These are phyloP conservation scores for Drosophila subobscura DNA, from an alignment of 1,140 invertebrate species.

Conservation along the genomic window DNA sequence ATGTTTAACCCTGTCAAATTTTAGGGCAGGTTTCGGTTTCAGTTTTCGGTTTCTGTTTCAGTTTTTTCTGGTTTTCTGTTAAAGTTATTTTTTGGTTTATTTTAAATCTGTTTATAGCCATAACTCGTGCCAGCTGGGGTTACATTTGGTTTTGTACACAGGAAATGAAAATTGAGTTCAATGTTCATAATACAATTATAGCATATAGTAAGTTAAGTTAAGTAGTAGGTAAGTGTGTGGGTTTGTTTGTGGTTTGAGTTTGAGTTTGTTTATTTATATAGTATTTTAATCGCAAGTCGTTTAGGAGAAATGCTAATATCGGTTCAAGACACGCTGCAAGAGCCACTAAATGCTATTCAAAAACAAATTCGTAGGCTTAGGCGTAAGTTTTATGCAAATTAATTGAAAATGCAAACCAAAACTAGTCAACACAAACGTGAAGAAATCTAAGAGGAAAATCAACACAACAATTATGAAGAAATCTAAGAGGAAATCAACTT, in stretches of 20 bases:
- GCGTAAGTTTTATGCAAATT: conserved; percentile 67
- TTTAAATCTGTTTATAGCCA: conserved; percentile 59
- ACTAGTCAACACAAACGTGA: conserved; percentile 14
- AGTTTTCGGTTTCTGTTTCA: conserved; percentile 9
- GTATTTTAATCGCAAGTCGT: conserved; percentile 44
- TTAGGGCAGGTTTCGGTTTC: conserved; percentile 27
- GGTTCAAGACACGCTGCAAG: conserved; percentile 61
- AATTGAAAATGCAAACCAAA: conserved; percentile 69
- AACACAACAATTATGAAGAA: conserved; percentile 30
- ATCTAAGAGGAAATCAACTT: conserved; percentile 17
- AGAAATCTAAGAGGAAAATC: conserved; percentile 26
- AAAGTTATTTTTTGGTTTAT: conserved; percentile 18
- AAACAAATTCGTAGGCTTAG: conserved; percentile 74
- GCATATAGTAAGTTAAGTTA: conserved; percentile 22
- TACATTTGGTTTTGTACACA: conserved; percentile 70
- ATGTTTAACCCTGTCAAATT: conserved; percentile 2
- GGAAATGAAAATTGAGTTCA: conserved; percentile 68
- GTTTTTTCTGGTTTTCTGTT: conserved; percentile 10
- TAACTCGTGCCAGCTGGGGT: conserved; percentile 86
- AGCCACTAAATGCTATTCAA: conserved; percentile 78
- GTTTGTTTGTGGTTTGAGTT: neutral
- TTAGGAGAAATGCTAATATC: conserved; percentile 68
- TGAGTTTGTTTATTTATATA: conserved; percentile 31
- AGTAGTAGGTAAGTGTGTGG: conserved; percentile 11
- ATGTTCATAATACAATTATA: conserved; percentile 66